Conservation (phyloP, 2,888 invertebrate species). For the Mythimna loreyi region DNA sequence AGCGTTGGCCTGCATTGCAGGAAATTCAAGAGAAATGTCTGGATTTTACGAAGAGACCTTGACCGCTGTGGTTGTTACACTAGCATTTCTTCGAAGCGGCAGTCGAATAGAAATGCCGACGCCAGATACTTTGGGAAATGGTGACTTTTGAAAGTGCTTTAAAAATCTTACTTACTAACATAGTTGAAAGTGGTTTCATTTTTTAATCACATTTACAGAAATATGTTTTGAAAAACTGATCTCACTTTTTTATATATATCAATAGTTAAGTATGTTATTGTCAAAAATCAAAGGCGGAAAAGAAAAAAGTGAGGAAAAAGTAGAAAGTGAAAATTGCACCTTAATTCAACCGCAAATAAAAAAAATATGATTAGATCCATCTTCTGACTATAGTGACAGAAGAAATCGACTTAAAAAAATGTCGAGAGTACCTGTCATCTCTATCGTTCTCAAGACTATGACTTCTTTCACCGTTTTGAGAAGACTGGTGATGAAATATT, state of each 20-base stretch:
- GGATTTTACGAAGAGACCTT: slow-evolving; percentile 29
- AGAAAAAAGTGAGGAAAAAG: not conserved
- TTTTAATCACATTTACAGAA: not conserved
- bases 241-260: not conserved
- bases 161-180: not conserved
- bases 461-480: no score
- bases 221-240: not conserved
- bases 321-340: no score
- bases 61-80: slow-evolving; percentile 14
- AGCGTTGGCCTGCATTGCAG: slow-evolving; percentile 8
- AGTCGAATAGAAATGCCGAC: slow-evolving; percentile 24
- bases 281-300: not conserved
- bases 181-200: not conserved
- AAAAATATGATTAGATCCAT: not conserved
- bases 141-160: not conserved
- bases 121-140: not conserved
- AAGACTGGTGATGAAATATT: no score
- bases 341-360: not conserved
- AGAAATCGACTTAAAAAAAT: no score
- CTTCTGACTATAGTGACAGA: no score
- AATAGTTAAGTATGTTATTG: not conserved
- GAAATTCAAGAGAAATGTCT: slow-evolving; percentile 23
- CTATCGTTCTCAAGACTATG: no score
- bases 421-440: no score
- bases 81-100: slow-evolving; percentile 5